Conservation (phyloP, 2,113 vertebrate species). For the Jacana jacana region DNA sequence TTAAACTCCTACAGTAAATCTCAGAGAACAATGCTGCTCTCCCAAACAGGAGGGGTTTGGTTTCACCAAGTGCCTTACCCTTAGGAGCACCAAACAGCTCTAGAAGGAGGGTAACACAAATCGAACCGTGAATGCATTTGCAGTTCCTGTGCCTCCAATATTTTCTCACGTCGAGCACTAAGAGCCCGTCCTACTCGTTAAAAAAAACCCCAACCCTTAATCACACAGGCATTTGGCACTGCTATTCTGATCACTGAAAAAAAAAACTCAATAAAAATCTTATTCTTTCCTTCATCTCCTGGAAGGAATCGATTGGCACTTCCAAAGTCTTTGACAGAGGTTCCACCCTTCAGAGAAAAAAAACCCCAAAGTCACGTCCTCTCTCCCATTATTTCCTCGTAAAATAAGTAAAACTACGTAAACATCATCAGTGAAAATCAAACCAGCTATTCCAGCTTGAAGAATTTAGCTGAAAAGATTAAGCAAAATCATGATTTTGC, state of each 20-base stretch:
- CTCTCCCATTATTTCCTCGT: constrained; percentile 44
- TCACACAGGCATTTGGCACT: background rate
- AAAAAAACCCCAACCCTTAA: background rate
- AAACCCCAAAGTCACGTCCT: constrained; percentile 27
- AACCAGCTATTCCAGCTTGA: constrained; percentile 31
- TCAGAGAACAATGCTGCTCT: constrained; percentile 30
- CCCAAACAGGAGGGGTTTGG: constrained; percentile 6
- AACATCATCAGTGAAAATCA: constrained; percentile 51
- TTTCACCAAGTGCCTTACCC: constrained; percentile 24
- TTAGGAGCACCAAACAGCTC: constrained; percentile 10
- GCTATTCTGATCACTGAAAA: constrained; percentile 41
- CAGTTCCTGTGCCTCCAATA: constrained; percentile 8
- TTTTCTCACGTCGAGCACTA: constrained; percentile 19
- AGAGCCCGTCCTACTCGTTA: background rate
- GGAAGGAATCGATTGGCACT: constrained; percentile 56
- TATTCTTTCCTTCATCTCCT: constrained; percentile 59
- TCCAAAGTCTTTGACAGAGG: constrained; percentile 12
- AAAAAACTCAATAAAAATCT: constrained; percentile 52
- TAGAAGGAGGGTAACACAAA: constrained; percentile 26
- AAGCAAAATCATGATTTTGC: background rate
- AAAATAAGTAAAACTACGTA: constrained; percentile 37
- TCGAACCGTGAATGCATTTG: constrained; percentile 47
- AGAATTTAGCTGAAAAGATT: constrained; percentile 27
- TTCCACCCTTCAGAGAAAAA: constrained; percentile 4
- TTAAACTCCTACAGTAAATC: constrained; percentile 65